Conservation (phyloP, 2,888 invertebrate species). For the Ophion costatus region DNA sequence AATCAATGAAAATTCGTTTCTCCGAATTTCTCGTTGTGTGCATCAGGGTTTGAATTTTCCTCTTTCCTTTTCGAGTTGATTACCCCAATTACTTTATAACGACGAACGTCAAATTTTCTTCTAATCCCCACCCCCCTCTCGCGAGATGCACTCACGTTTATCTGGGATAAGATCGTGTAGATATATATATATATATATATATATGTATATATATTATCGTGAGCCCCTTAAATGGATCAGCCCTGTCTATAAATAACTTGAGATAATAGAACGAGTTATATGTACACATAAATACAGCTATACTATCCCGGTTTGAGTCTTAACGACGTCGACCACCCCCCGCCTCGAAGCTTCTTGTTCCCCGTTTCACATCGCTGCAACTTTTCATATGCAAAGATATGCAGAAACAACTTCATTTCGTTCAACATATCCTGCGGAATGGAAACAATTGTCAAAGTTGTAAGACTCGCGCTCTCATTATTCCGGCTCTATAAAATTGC, state of each 20-base stretch:
- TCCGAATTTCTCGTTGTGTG: neutral
- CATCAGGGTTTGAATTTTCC: slow-evolving; percentile 3
- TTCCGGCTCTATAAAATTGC: neutral
- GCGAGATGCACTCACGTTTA: slow-evolving; percentile 25
- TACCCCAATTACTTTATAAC: slow-evolving; percentile 25
- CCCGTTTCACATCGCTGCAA: neutral
- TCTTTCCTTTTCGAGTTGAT: neutral
- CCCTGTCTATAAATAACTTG: slow-evolving; percentile 47
- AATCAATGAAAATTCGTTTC: neutral
- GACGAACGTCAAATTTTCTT: slow-evolving; percentile 36
- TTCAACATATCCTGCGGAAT: slow-evolving; percentile 15
- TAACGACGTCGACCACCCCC: slow-evolving; percentile 3
- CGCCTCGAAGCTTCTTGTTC: neutral
- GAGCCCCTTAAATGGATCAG: slow-evolving; percentile 43
- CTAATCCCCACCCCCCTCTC: neutral
- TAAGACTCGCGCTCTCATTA: neutral
- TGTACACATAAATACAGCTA: slow-evolving; percentile 3
- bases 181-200: slow-evolving; percentile 16
- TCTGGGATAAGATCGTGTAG: slow-evolving; percentile 5
- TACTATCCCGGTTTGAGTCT: slow-evolving; percentile 2
- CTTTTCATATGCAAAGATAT: slow-evolving; percentile 49
- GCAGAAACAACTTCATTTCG: slow-evolving; percentile 52
- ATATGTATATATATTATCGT: slow-evolving; percentile 19
- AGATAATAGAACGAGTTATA: slow-evolving; percentile 35
- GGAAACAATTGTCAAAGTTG: slow-evolving; percentile 2